phyloP scores from a whole-genome alignment of 2,888 invertebrate genomes.

The Balanococcus diminutus region DNA sequence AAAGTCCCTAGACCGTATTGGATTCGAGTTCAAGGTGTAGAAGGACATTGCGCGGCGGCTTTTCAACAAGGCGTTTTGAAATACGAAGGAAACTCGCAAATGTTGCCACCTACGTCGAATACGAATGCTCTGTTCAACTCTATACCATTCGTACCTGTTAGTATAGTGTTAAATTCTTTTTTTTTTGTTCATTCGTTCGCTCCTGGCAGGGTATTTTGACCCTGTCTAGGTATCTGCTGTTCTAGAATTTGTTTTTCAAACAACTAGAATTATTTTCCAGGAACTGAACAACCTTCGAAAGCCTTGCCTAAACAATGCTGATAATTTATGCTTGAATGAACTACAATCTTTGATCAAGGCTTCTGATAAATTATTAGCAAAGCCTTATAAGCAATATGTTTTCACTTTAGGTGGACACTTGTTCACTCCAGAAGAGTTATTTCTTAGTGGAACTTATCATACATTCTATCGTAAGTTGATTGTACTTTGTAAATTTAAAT shows the following conservation, averaged over 20 bases:
- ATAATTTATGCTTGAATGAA: not conserved
- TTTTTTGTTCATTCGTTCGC: not conserved
- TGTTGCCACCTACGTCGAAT: not conserved
- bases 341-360: not conserved
- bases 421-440: not conserved
- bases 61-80: slow-evolving; percentile 56
- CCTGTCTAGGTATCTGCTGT: too few species aligned
- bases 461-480: not conserved
- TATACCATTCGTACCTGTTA: not conserved
- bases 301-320: not conserved
- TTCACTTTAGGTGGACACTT: not conserved
- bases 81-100: slow-evolving; percentile 45
- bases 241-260: too few species aligned
- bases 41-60: slow-evolving; percentile 50
- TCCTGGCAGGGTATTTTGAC: too few species aligned
- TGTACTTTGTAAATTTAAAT: not conserved
- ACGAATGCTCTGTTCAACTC: not conserved
- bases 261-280: not conserved
- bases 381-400: not conserved
- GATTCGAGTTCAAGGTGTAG: slow-evolving; percentile 57
- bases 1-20: slow-evolving; percentile 56
- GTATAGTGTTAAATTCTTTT: too few species aligned
- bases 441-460: not conserved
- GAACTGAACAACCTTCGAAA: not conserved
- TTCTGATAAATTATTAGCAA: not conserved